phyloP scores from a whole-genome alignment of 2,888 invertebrate genomes.

The Caenorhabditis sulstoni region DNA sequence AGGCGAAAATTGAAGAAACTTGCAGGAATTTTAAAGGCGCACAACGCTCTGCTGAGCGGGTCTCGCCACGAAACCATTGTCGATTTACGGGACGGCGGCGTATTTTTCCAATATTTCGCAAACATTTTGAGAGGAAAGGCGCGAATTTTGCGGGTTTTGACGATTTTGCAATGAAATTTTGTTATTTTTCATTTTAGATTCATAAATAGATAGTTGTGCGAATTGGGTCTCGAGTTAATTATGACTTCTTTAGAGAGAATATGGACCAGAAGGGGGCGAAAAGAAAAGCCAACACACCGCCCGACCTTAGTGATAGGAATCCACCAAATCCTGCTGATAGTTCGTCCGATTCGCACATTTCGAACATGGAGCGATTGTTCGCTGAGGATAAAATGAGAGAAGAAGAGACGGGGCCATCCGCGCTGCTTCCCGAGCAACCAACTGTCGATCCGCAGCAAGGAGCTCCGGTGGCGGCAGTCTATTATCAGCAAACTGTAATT shows the following conservation, averaged over 20 bases:
- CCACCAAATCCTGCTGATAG: neutral
- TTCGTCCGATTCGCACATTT: neutral
- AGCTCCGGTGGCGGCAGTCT: neutral
- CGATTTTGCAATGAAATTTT: too few relatives aligned
- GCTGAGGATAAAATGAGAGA: constrained; percentile 26
- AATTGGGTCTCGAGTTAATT: too few relatives aligned
- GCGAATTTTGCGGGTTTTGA: too few relatives aligned
- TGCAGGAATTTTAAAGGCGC: constrained; percentile 49
- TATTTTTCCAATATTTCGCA: too few relatives aligned
- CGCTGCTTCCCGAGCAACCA: neutral
- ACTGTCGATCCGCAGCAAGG: too few relatives aligned
- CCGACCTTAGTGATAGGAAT: too few relatives aligned
- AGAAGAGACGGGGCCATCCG: neutral
- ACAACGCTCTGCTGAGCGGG: constrained; percentile 2
- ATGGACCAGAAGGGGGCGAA: neutral
- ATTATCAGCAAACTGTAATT: constrained; percentile 7
- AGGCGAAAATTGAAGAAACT: constrained; percentile 8
- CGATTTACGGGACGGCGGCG: constrained; percentile 35
- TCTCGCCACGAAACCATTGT: constrained; percentile 45
- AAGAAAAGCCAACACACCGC: too few relatives aligned
- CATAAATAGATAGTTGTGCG: too few relatives aligned
- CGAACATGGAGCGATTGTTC: constrained; percentile 26
- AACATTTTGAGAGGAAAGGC: too few relatives aligned
- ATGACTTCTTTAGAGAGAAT: neutral
- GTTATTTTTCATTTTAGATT: too few relatives aligned